Evolutionary conservation across 2,888 invertebrate genomes (phyloP), one percentile per base, ranked within the genome.

Genomic region (Embidobia sp.): DNA sequence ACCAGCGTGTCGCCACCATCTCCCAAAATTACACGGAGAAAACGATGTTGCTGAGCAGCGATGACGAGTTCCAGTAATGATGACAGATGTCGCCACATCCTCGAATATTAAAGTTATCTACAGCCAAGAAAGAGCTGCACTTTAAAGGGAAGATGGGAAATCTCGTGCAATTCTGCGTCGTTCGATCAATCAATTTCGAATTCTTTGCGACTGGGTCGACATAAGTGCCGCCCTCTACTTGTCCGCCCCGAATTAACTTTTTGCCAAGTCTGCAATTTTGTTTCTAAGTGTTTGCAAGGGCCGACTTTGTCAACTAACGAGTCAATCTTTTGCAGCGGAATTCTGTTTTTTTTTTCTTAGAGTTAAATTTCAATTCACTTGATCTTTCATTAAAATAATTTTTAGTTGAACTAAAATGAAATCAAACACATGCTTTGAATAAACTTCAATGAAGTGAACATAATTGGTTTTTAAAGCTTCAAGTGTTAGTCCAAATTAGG

Each of bases 31-130:
- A 97, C 91, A 97, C 96, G 90, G 98, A 98, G 92, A 98, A 98
- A 91, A 97, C 98, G 31, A 97, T 97, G 92, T 92, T 98, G 80
- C 93, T 98, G 82, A 97, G 97, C 91, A 97, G 97, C 80, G 98
- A 98, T 88, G 98, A 98, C 90, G 98, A 98, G 90, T 96, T 96
- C 90, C 96, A 96, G 92, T 96, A 79, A 74, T 59, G 46, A 16
- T 26, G 1, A 48, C 55, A 67, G 22, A n/a, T 35, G 53, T 35
- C 55, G 44, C 44, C 27, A 37, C 46, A 53, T 35, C 35, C n/a
- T 6, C 2, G 22, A n/a, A 40, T 27, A 35, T 37, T 49, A 27
- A 69, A 16, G 13, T 19, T 70, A 33, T 51, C 15, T 70, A 26
- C 37, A 44, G 31, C 37, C 19, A 29, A 16, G 49, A 16, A 42